Base-by-base conservation (phyloP, 2,888 invertebrate species). In the Oligia fasciuncula region DNA sequence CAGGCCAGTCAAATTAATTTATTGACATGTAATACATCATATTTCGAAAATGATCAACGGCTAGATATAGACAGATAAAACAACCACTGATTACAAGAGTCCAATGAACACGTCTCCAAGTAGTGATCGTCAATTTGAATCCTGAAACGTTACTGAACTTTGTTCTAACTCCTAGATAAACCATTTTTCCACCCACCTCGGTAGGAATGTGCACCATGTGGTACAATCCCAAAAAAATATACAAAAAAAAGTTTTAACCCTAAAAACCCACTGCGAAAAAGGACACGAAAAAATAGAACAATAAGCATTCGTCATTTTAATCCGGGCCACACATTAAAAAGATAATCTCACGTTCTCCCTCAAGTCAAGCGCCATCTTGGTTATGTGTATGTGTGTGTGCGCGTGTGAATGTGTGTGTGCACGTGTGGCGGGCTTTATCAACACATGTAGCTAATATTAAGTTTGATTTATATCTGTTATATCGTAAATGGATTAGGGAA, bases 401-500 rank as follows among this genome's bases (percentile, higher is more conserved):
- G 46, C 54, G 46, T 62, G 68, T 57, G n/a, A 2, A 8, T 62
- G 81, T 54, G 35, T 87, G 83, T 83, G 77, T 83, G 84, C 85
- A 84, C 84, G 91, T 91, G 89, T 89, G 84, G 85, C 83, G 78
- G 85, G 84, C 81, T 85, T 96, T 96, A 96, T 96, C 95, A 96
- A 94, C 96, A 96, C 96, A 95, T 96, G 96, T 96, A 96, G 93
- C 94, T 93, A 93, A 96, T 96, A 96, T 96, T 96, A 97, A 95
- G 94, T 96, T 96, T 97, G 97, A 97, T 97, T 96, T 97, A 97
- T 96, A 95, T 94, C 95, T 94, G 94, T 96, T 96, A 96, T 96
- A 96, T 97, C 95, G 96, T 96, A 96, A 97, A 97, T 95, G 97
- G 96, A 96, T 97, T 97, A 96, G 95, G 96, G 96, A 94, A 93